Evolutionary conservation across 2,888 invertebrate species (phyloP).

Genomic region (Tachystola acroxantha): DNA sequence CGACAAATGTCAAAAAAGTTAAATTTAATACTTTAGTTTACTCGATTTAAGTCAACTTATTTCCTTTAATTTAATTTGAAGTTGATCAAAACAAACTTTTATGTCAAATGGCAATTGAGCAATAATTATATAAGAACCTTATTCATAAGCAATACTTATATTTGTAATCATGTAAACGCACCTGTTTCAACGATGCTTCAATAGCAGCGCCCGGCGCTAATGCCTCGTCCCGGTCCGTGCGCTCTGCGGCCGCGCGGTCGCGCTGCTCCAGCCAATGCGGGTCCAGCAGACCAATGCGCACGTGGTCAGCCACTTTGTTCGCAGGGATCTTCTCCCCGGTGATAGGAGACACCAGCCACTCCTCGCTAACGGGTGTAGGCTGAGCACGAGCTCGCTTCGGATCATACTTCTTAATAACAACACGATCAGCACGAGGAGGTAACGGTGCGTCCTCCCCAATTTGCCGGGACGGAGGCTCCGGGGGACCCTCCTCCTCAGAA

Average conservation of each 20-base stretch:
- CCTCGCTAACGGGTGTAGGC: slow-evolving; percentile 81
- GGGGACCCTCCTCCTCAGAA: slow-evolving; percentile 66
- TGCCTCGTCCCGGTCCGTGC: slow-evolving; percentile 86
- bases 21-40: too few species aligned
- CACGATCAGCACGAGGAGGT: slow-evolving; percentile 94
- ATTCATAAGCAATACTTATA: too few species aligned
- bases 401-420: slow-evolving; percentile 98
- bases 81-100: too few species aligned
- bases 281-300: slow-evolving; percentile 97
- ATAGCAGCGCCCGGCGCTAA: slow-evolving; percentile 88
- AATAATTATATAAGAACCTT: too few species aligned
- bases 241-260: slow-evolving; percentile 95
- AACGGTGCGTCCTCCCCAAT: slow-evolving; percentile 80
- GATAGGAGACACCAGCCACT: slow-evolving; percentile 97
- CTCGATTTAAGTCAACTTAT: too few species aligned
- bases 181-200: slow-evolving; percentile 94
- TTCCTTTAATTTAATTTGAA: too few species aligned
- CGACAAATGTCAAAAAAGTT: too few species aligned
- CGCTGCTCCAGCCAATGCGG: slow-evolving; percentile 98
- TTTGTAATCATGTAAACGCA: too few species aligned
- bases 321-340: slow-evolving; percentile 99
- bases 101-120: too few species aligned
- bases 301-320: slow-evolving; percentile 98
- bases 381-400: slow-evolving; percentile 84
- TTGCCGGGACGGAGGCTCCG: slow-evolving; percentile 39